These are phyloP conservation scores for Mycetomoellerius zeteki DNA, from an alignment of 1,140 invertebrate species.

Conservation along the genomic window DNA sequence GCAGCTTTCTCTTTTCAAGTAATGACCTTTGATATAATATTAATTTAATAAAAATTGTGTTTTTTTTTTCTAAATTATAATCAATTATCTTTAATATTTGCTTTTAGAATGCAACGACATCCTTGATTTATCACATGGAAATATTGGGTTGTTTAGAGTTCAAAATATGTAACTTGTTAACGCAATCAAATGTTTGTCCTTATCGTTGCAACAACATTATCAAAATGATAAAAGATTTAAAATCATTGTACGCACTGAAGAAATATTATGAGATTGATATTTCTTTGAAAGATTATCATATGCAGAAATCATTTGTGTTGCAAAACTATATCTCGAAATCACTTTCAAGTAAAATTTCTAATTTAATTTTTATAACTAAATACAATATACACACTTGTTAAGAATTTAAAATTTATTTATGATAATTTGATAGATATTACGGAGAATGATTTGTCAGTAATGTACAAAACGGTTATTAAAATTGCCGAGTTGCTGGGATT, in stretches of 20 bases:
- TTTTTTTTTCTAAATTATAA: slow-evolving; percentile 26
- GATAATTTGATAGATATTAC: slow-evolving; percentile 31
- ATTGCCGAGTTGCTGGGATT: slow-evolving; percentile 74
- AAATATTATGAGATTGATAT: slow-evolving; percentile 76
- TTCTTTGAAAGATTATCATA: slow-evolving; percentile 67
- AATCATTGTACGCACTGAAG: slow-evolving; percentile 73
- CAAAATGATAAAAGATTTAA: slow-evolving; percentile 70
- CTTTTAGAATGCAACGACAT: slow-evolving; percentile 65
- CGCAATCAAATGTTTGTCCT: slow-evolving; percentile 24
- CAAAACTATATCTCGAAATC: slow-evolving; percentile 67
- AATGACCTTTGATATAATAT: slow-evolving; percentile 23
- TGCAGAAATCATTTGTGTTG: slow-evolving; percentile 72
- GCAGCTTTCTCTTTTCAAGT: slow-evolving; percentile 72
- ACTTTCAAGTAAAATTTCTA: slow-evolving; percentile 65
- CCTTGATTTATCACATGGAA: slow-evolving; percentile 67
- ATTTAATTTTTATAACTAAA: slow-evolving; percentile 15
- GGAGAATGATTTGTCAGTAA: neutral
- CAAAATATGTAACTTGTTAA: slow-evolving; percentile 69
- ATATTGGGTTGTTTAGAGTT: slow-evolving; percentile 71
- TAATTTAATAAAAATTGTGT: neutral
- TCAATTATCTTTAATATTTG: slow-evolving; percentile 26
- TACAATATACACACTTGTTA: neutral
- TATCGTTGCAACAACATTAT: slow-evolving; percentile 57
- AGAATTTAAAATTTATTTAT: slow-evolving; percentile 44
- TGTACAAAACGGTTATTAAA: slow-evolving; percentile 70